Base-by-base conservation (phyloP, 2,113 vertebrate genomes). In the Saguinus midas region DNA sequence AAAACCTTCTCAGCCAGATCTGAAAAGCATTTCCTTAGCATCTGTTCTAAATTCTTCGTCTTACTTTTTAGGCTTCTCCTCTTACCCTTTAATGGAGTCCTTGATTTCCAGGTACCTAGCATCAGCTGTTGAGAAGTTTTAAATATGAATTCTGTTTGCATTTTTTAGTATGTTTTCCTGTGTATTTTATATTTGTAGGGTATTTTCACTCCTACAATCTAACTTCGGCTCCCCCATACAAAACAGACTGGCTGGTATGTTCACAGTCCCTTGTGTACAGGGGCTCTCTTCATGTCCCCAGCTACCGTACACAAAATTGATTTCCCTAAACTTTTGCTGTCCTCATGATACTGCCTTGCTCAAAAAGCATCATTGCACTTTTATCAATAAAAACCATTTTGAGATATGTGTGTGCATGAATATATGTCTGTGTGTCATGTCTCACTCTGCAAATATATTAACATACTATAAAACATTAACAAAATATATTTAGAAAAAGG, bases 1-100 rank as follows among this genome's bases (percentile, higher is more conserved):
- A 85, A 94, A 96, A 92, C 96, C 81, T 90, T 40, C 93, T 93
- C 92, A 91, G 94, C 90, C 91, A 86, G 95, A 92, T 92, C 64
- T 68, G 55, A 92, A 96, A 94, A 92, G 96, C 43, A 27, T 96
- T 97, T 96, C 84, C 91, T 87, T 35, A 8, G 58, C 90, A 50
- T 79, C 13, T 11, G 1, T 95, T 98, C 92, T 90, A 96, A 97
- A 72, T 79, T 89, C 23, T 14, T 87, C 87, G 9, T 93, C 55
- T 90, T 48, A 57, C 45, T 97, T 70, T 96, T 66, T 16, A 95
- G 91, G 70, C 48, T 94, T 94, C 57, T 97, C 78, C 57, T 92
- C 78, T 40, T 37, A 94, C 85, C 79, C 78, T 83, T 84, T 90
- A 52, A 85, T 9, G 18, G 70, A 87, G 32, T 82, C 64, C 45